Evolutionary conservation across 2,888 invertebrate species (phyloP).

Genomic region (Sclerodermus sp.): DNA sequence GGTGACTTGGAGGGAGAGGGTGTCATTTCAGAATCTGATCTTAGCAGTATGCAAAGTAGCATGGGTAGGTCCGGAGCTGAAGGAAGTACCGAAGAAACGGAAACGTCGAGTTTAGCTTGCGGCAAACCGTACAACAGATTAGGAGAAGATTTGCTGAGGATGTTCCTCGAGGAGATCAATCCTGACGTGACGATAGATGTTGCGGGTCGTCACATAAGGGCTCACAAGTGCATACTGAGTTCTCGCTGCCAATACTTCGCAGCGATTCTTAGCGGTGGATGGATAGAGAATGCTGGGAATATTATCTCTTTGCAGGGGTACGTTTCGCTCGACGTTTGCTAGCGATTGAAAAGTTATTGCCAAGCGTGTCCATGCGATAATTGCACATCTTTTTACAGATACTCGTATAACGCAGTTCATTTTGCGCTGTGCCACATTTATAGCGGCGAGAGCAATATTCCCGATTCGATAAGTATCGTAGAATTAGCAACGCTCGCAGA

Average conservation of each 20-base stretch:
- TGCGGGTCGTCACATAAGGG: constrained; percentile 78
- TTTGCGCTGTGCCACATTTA: constrained; percentile 93
- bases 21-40: constrained; percentile 57
- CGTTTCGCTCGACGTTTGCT: not conserved
- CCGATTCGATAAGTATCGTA: constrained; percentile 81
- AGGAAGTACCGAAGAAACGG: constrained; percentile 59
- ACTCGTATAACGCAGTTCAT: constrained; percentile 82
- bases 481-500: constrained; percentile 88
- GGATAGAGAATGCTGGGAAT: constrained; percentile 79
- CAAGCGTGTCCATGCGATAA: not conserved
- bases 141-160: constrained; percentile 83
- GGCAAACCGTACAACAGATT: constrained; percentile 60
- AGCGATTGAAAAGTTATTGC: not conserved
- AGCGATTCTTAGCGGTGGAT: constrained; percentile 84
- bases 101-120: constrained; percentile 54
- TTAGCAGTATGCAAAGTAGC: constrained; percentile 61
- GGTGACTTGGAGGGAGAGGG: constrained; percentile 47
- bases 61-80: constrained; percentile 59
- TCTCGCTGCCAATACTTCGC: constrained; percentile 93
- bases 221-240: constrained; percentile 89
- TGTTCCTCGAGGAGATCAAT: constrained; percentile 90
- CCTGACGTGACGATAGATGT: constrained; percentile 87
- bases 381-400: constrained; percentile 59
- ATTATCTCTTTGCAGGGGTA: constrained; percentile 84
- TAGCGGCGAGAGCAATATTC: constrained; percentile 87